Conservation (phyloP, 2,888 invertebrate species). For the Drosophila pseudotalamancana region DNA sequence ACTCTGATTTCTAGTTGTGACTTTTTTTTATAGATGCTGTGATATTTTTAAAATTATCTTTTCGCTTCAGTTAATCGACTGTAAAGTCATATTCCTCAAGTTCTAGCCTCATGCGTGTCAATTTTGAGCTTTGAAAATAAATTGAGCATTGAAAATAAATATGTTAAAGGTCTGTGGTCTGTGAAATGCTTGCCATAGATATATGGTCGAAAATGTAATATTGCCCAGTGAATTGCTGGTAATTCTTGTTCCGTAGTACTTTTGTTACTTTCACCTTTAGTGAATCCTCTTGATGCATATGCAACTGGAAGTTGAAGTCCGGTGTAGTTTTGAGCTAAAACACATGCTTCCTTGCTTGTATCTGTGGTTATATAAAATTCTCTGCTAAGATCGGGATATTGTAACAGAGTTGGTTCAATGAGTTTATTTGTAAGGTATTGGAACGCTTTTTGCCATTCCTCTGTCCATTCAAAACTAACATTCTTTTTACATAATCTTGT, state of each 20-base stretch:
- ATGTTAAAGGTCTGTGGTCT: neutral
- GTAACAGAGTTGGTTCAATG: too few species aligned
- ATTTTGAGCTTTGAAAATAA: too few species aligned
- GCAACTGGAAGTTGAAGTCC: slow-evolving; percentile 17
- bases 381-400: too few species aligned
- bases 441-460: neutral
- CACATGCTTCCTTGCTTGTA: too few species aligned
- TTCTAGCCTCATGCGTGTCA: too few species aligned
- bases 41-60: too few species aligned
- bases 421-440: neutral
- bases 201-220: neutral
- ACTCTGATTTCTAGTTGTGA: too few species aligned
- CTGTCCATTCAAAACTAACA: neutral
- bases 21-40: too few species aligned
- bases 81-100: too few species aligned
- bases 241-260: neutral
- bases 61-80: too few species aligned
- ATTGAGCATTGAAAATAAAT: too few species aligned
- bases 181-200: neutral
- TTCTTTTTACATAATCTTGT: slow-evolving; percentile 22
- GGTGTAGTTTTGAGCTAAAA: neutral
- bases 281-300: slow-evolving; percentile 4
- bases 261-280: neutral
- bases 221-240: neutral
- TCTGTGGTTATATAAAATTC: too few species aligned